Conservation (phyloP, 2,113 vertebrate species). For the Rhizomys pruinosus region DNA sequence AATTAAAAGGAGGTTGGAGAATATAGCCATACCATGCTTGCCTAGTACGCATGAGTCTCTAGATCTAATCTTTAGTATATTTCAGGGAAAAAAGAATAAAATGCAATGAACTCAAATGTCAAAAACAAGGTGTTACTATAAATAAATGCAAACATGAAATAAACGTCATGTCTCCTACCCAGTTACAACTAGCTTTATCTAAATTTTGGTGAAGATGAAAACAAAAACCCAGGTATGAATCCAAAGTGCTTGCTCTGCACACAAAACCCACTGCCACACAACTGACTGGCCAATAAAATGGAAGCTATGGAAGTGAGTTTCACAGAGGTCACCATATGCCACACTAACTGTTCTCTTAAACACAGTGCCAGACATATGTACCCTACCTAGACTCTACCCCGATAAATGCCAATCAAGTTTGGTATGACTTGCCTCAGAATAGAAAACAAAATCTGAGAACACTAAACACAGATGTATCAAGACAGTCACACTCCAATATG, state of each 20-base stretch:
- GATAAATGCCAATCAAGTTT: background rate
- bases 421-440: background rate
- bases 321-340: background rate
- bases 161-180: background rate
- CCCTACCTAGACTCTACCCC: background rate
- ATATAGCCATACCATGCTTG: background rate
- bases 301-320: background rate
- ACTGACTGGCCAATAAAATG: background rate
- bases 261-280: background rate
- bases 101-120: background rate
- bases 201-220: background rate
- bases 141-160: background rate
- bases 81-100: background rate
- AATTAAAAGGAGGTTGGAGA: background rate
- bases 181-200: background rate
- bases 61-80: background rate
- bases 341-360: background rate
- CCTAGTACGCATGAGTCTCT: background rate
- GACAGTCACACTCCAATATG: background rate
- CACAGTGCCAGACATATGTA: background rate
- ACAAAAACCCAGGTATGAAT: background rate
- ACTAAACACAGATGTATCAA: background rate
- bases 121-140: background rate
- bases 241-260: background rate
- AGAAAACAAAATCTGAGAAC: slow-evolving; percentile 27